A percentile compares a stretch with the other conserved stretches of the same genome.
Evolutionary conservation across 1,140 invertebrate genomes (phyloP).

Genomic region (Drosophila subpulchrella): DNA sequence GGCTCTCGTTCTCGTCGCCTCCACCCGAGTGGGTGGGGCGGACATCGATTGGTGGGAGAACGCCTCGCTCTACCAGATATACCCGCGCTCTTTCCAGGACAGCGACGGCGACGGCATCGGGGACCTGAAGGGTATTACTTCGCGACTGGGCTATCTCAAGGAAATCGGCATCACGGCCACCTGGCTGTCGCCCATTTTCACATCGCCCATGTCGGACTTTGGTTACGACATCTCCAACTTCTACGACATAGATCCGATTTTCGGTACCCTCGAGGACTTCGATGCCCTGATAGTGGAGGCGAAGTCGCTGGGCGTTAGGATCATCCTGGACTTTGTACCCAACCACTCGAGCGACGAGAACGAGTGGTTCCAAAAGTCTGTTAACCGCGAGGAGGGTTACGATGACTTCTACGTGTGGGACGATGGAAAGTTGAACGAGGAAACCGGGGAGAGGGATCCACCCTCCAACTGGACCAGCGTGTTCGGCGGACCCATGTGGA

Average conservation of each 20-base stretch:
- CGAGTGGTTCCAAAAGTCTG: slow-evolving; percentile 89
- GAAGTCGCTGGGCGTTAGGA: slow-evolving; percentile 82
- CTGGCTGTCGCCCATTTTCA: slow-evolving; percentile 90
- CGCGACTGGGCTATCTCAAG: slow-evolving; percentile 85
- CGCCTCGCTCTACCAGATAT: slow-evolving; percentile 91
- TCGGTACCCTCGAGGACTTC: slow-evolving; percentile 91
- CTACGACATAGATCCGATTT: slow-evolving; percentile 89
- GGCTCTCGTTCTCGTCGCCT: slow-evolving; percentile 13
- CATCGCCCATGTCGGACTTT: slow-evolving; percentile 88
- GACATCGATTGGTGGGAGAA: slow-evolving; percentile 90
- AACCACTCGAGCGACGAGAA: slow-evolving; percentile 91
- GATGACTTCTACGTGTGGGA: slow-evolving; percentile 90
- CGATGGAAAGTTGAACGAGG: slow-evolving; percentile 84
- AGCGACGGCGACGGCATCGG: slow-evolving; percentile 91
- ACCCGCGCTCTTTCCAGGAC: slow-evolving; percentile 92
- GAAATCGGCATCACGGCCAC: slow-evolving; percentile 86
- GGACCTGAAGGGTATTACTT: slow-evolving; percentile 88
- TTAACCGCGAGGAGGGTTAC: slow-evolving; percentile 86
- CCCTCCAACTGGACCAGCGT: slow-evolving; percentile 90
- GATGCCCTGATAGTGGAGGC: slow-evolving; percentile 87
- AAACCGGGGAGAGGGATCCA: slow-evolving; percentile 72
- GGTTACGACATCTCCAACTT: slow-evolving; percentile 90
- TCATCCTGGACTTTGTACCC: slow-evolving; percentile 85
- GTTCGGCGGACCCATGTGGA: slow-evolving; percentile 88
- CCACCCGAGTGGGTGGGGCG: slow-evolving; percentile 1